These are phyloP conservation scores for Hydrochoerus hydrochaeris DNA, from an alignment of 2,113 vertebrate species.

Conservation along the genomic window DNA sequence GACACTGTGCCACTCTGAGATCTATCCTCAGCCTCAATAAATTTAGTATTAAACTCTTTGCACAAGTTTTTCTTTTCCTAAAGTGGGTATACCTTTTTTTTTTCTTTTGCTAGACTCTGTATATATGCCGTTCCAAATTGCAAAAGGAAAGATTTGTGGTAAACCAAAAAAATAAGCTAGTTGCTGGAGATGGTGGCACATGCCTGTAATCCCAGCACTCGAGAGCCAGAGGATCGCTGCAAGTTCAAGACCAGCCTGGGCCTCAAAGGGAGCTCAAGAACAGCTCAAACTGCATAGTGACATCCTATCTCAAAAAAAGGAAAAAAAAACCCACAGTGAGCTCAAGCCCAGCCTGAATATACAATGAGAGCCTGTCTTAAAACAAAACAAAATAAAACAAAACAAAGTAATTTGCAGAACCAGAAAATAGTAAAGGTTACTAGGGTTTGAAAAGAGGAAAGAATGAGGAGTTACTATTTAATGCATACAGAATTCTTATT, in stretches of 20 bases:
- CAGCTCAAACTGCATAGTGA: no score
- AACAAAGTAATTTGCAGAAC: background rate
- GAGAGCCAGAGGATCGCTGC: background rate
- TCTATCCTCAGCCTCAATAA: background rate
- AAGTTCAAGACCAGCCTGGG: background rate
- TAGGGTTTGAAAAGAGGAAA: background rate
- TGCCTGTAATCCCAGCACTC: background rate
- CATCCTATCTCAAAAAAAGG: no score
- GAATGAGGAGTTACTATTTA: background rate
- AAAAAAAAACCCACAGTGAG: background rate
- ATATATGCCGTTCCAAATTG: background rate
- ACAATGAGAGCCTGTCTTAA: no score
- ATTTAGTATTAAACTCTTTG: background rate
- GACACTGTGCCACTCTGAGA: no score
- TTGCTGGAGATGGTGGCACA: background rate
- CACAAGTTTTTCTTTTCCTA: background rate
- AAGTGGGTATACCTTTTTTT: background rate
- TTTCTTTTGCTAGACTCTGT: background rate
- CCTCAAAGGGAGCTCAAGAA: no score
- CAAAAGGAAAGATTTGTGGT: background rate
- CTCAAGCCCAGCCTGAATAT: no score
- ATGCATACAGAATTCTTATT: background rate
- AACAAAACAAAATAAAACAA: background rate
- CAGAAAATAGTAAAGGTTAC: background rate
- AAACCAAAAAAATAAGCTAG: conserved; percentile 47